Evolutionary conservation across 2,113 vertebrate species (phyloP).

Genomic region (Urocitellus parryii): DNA sequence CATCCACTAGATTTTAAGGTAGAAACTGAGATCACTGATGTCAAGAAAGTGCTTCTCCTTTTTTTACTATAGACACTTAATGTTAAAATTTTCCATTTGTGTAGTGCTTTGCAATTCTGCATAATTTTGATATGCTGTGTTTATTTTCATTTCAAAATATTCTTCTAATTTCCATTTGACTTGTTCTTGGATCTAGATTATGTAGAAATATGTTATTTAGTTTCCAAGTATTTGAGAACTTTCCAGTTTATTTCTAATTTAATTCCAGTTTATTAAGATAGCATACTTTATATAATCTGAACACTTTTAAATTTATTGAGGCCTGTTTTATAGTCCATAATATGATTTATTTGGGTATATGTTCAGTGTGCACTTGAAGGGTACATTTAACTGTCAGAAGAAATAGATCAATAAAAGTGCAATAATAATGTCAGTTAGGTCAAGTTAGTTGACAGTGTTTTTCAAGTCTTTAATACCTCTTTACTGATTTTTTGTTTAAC

Average conservation of each 20-base stretch:
- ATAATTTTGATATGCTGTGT: not conserved
- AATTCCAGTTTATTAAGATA: not conserved
- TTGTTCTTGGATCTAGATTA: conserved; percentile 21
- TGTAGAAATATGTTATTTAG: not conserved
- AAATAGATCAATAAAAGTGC: not conserved
- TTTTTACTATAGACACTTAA: not conserved
- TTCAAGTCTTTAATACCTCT: not conserved
- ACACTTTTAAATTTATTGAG: not conserved
- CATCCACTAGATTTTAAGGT: not conserved
- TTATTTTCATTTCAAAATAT: not conserved
- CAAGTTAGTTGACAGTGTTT: not conserved
- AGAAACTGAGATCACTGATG: not conserved
- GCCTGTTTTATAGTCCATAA: not conserved
- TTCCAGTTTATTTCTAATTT: not conserved
- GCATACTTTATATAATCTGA: not conserved
- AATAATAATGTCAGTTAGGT: not conserved
- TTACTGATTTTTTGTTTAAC: not conserved
- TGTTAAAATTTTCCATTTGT: not conserved
- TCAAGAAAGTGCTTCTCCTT: not conserved
- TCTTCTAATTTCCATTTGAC: not conserved
- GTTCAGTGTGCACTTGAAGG: not conserved
- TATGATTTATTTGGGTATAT: not conserved
- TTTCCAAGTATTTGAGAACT: conserved; percentile 26
- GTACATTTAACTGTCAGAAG: not conserved
- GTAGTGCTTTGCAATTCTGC: not conserved